Evolutionary conservation across 2,797 vertebrate genomes (phyloP).

Genomic region (Lithobates sylvaticus): DNA sequence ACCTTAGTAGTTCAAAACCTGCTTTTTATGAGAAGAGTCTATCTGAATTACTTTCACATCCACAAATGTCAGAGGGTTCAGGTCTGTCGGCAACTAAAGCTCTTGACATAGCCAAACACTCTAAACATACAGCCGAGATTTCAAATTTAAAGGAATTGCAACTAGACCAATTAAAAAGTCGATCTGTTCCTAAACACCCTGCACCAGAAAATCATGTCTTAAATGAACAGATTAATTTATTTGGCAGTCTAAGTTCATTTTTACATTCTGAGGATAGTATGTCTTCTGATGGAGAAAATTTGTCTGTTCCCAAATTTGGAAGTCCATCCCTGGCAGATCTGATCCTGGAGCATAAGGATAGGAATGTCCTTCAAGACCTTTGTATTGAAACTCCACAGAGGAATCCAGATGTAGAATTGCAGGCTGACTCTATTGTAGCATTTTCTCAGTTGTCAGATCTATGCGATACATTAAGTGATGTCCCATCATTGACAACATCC

Average conservation of each 20-base stretch:
- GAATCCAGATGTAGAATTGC: conserved; percentile 54
- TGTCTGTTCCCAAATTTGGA: conserved; percentile 71
- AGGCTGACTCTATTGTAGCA: conserved; percentile 71
- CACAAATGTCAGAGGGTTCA: conserved; percentile 59
- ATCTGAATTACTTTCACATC: conserved; percentile 74
- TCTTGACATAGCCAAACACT: conserved; percentile 63
- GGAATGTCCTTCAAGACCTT: conserved; percentile 70
- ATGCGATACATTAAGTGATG: conserved; percentile 66
- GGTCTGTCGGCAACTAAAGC: conserved; percentile 58
- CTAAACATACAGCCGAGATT: conserved; percentile 61
- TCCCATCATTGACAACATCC: conserved; percentile 77
- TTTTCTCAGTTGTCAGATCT: conserved; percentile 77
- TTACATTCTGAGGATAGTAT: conserved; percentile 70
- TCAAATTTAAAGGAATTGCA: conserved; percentile 71
- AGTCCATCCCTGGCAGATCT: conserved; percentile 87
- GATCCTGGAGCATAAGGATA: conserved; percentile 84
- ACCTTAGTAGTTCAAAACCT: conserved; percentile 53
- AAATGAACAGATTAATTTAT: conserved; percentile 69
- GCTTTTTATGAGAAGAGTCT: conserved; percentile 67
- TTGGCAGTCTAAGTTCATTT: conserved; percentile 74
- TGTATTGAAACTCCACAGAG: conserved; percentile 49
- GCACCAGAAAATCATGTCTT: conserved; percentile 71
- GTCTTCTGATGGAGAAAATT: conserved; percentile 64
- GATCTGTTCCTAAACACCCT: conserved; percentile 75
- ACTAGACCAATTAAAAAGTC: conserved; percentile 61